Evolutionary conservation across 2,113 vertebrate species (phyloP).

Genomic region (Leiothrix lutea): DNA sequence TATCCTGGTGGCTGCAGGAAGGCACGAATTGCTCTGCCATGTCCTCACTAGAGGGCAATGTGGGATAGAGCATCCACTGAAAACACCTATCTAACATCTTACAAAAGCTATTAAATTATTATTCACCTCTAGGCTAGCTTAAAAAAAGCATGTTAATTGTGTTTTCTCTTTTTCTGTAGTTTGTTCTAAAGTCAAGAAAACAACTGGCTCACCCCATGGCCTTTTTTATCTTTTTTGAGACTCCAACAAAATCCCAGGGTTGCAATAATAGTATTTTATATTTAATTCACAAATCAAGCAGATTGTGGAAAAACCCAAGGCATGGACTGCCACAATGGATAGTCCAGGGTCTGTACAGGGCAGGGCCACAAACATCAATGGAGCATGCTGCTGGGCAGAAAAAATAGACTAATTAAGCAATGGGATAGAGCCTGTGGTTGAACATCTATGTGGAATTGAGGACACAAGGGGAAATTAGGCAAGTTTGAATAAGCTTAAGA

Average conservation of each 20-base stretch:
- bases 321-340: neutral
- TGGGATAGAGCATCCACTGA: neutral
- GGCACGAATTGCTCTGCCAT: neutral
- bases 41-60: slow-evolving; percentile 58
- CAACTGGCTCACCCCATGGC: neutral
- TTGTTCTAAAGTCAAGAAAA: neutral
- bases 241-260: neutral
- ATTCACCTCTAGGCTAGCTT: neutral
- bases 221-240: neutral
- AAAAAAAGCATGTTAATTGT: neutral
- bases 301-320: neutral
- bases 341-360: neutral
- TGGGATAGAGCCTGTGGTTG: neutral
- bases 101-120: neutral
- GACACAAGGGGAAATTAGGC: neutral
- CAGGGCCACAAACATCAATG: fast-evolving
- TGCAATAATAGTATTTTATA: neutral
- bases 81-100: neutral
- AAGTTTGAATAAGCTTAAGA: neutral
- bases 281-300: neutral
- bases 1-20: neutral
- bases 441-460: neutral
- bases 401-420: neutral
- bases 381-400: neutral
- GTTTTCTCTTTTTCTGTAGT: neutral